These are phyloP conservation scores for Centropyge bicolor DNA, from an alignment of 2,797 vertebrate species.

Conservation along the genomic window DNA sequence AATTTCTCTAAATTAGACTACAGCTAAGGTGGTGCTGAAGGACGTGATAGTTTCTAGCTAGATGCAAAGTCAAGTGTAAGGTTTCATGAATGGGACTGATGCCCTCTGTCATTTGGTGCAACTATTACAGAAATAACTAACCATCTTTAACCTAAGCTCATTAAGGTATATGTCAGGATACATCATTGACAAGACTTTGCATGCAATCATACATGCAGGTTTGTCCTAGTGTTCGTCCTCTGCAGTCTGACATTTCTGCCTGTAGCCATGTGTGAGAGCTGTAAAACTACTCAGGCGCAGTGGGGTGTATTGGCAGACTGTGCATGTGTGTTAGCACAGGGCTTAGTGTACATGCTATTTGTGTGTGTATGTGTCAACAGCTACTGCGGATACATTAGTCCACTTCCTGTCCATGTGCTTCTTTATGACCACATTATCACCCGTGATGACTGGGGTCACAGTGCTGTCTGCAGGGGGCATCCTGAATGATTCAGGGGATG, in stretches of 20 bases:
- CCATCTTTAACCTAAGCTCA: background rate
- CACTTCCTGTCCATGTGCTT: conserved; percentile 22
- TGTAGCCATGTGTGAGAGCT: conserved; percentile 27
- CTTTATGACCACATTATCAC: background rate
- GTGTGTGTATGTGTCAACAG: conserved; percentile 9
- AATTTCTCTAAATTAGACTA: background rate
- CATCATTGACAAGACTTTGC: background rate
- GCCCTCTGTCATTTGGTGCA: background rate
- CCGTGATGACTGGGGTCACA: background rate
- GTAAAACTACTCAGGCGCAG: conserved; percentile 22
- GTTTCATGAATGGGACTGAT: background rate
- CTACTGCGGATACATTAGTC: conserved; percentile 14
- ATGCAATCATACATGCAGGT: background rate
- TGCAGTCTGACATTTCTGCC: conserved; percentile 31
- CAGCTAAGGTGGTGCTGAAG: conserved; percentile 20
- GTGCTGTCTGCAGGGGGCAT: background rate
- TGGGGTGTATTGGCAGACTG: background rate
- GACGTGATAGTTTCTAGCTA: background rate
- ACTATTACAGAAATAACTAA: background rate
- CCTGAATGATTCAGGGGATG: background rate
- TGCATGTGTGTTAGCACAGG: background rate
- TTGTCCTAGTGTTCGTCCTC: conserved; percentile 21
- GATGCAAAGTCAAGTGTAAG: conserved; percentile 11
- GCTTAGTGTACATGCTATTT: conserved; percentile 16
- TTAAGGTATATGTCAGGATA: background rate